Conservation (phyloP, 2,888 invertebrate genomes). For the Agrotis exclamationis region DNA sequence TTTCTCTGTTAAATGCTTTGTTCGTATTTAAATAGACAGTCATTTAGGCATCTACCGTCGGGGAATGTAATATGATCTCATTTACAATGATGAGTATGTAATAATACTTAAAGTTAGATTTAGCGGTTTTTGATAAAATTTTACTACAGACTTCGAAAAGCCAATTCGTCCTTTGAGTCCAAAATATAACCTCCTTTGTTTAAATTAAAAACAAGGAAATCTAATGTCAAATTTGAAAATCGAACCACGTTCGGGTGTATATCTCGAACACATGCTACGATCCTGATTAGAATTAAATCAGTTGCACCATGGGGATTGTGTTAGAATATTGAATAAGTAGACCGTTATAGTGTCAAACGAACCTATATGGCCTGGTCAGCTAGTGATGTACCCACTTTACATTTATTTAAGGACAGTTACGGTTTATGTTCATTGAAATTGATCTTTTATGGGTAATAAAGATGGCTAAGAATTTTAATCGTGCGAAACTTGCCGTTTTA, state of each 20-base stretch:
- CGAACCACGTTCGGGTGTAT: conserved; percentile 34
- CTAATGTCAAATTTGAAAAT: conserved; percentile 36
- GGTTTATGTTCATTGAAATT: conserved; percentile 24
- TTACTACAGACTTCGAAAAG: no score
- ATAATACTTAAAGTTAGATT: neutral
- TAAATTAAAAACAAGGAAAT: conserved; percentile 31
- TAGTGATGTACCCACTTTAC: conserved; percentile 43
- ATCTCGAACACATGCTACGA: conserved; percentile 36
- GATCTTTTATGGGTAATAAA: conserved; percentile 12
- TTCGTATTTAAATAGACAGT: neutral
- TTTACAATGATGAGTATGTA: neutral
- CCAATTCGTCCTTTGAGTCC: no score
- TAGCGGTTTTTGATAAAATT: no score
- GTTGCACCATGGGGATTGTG: conserved; percentile 49
- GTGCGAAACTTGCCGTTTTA: neutral
- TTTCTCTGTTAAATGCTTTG: conserved; percentile 31
- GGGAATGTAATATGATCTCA: neutral
- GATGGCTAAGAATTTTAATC: conserved; percentile 6
- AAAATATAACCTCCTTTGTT: conserved; percentile 9
- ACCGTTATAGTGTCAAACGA: conserved; percentile 47
- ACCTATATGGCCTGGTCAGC: conserved; percentile 35
- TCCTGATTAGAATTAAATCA: conserved; percentile 55
- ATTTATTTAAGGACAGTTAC: conserved; percentile 17
- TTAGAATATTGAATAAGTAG: conserved; percentile 52
- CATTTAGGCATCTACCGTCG: neutral